Base-by-base conservation (phyloP, 2,797 vertebrate species). In the Meriones psammophilus region DNA sequence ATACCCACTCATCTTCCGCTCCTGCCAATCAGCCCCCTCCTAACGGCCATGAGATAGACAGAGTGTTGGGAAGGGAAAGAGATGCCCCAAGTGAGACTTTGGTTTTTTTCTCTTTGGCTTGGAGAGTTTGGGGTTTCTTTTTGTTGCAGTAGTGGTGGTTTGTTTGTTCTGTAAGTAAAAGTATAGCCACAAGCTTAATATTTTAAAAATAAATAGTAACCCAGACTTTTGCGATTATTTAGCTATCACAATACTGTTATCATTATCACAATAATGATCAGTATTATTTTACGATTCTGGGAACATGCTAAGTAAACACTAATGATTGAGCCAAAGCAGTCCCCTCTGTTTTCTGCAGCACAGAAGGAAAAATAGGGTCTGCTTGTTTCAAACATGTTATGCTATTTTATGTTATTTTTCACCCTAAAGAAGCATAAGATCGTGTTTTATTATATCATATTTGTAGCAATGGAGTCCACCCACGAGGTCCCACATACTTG, bases 81-180 rank as follows among this genome's bases (percentile, higher is more conserved):
- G 36, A 26, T 9, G 2, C 0, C 8, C 0, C 2, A 8, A 66
- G 46, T 8, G 33, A 79, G 1, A 1, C 0, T 22, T 58, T 10
- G 17, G 8, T 15, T 30, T 7, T 7, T 28, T 7, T 62, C 81
- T 80, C 81, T 80, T 80, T n/a, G 33, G 54, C 28, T 24, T 6
- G 26, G n/a, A 54, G 58, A 10, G 12, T 5, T 39, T 58, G 1
- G 26, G 39, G 62, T 85, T 50, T 30, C 28, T 84, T 50, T 84
- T 85, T 46, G 28, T 66, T 46, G 28, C 13, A 9, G 28, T 50
- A 50, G 50, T 66, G 17, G 17, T 66, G 24, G 58, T 42, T 68
- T 78, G 56, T 39, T 79, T 54, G 15, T 6, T 28, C 71, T 85
- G 20, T 26, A 39, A n/a, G 36, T 20, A 33, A 39, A 81, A 66